These are phyloP conservation scores for Oostethus manadensis DNA, from an alignment of 2,113 vertebrate species.

Conservation along the genomic window DNA sequence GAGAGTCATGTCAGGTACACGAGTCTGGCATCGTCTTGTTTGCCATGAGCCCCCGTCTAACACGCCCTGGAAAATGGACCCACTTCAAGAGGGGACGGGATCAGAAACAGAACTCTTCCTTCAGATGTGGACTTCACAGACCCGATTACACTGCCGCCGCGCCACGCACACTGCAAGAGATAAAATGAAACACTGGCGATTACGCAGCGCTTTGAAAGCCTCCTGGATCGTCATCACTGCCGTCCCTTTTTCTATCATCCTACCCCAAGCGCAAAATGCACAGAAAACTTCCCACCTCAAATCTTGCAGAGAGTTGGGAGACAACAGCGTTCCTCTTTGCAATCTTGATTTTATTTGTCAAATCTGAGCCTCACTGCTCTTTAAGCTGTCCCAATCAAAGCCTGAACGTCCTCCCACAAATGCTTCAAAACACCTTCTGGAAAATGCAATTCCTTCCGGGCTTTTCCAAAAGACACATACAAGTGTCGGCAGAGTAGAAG, in stretches of 20 bases:
- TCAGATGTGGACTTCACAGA: conserved; percentile 75
- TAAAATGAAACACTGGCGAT: conserved; percentile 72
- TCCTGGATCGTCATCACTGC: conserved; percentile 65
- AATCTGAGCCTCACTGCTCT: conserved; percentile 53
- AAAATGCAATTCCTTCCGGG: conserved; percentile 40
- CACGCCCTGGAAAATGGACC: conserved; percentile 52
- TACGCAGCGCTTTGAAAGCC: conserved; percentile 69
- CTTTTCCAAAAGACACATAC: no score
- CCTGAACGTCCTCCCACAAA: conserved; percentile 45
- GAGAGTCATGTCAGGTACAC: conserved; percentile 40
- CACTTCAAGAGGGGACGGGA: conserved; percentile 63
- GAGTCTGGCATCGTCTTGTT: conserved; percentile 29
- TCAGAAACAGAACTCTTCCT: conserved; percentile 67
- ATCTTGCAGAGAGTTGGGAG: conserved; percentile 53
- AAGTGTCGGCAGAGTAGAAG: no score
- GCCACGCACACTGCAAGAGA: conserved; percentile 69
- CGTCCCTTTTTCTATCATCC: conserved; percentile 40
- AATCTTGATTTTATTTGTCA: conserved; percentile 29
- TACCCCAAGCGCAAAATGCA: conserved; percentile 61
- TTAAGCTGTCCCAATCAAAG: conserved; percentile 56
- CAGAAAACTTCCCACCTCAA: conserved; percentile 46
- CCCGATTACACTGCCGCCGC: conserved; percentile 66
- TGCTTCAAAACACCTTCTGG: conserved; percentile 52
- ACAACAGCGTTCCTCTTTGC: conserved; percentile 48
- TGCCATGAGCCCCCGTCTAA: conserved; percentile 31